A percentile compares a stretch with the other conserved stretches of the same genome.
These are phyloP conservation scores for Caenorhabditis sulstoni DNA, from an alignment of 2,888 invertebrate species.

Conservation along the genomic window DNA sequence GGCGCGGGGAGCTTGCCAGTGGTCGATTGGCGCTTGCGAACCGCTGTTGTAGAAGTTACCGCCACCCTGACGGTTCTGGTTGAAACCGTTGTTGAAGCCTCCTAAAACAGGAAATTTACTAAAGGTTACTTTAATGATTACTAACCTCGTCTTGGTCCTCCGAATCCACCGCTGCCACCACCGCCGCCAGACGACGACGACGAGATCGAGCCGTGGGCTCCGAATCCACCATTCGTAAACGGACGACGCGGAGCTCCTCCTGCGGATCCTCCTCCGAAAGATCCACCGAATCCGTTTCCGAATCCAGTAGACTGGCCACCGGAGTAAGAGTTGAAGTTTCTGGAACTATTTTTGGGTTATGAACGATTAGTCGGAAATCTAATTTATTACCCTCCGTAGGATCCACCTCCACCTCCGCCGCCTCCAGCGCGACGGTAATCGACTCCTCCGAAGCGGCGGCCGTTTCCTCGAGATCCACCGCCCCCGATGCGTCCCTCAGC, in stretches of 20 bases:
- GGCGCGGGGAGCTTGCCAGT: constrained; percentile 56
- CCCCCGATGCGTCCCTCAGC: constrained; percentile 57
- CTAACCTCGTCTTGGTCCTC: constrained; percentile 42
- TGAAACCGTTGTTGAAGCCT: constrained; percentile 46
- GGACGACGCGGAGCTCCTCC: constrained; percentile 42
- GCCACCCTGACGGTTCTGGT: constrained; percentile 4
- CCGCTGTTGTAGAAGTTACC: constrained; percentile 32
- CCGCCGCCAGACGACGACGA: constrained; percentile 33
- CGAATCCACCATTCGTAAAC: constrained; percentile 54
- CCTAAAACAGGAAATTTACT: too few species aligned
- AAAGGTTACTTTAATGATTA: too few species aligned
- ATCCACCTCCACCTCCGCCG: constrained; percentile 38
- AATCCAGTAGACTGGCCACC: constrained; percentile 14
- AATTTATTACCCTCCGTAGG: constrained; percentile 33
- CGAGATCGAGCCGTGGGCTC: constrained; percentile 44
- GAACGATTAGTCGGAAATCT: neutral
- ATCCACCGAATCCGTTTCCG: constrained; percentile 8
- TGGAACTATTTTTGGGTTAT: neutral
- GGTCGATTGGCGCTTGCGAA: constrained; percentile 47
- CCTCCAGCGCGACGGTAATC: constrained; percentile 55
- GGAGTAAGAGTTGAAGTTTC: constrained; percentile 24
- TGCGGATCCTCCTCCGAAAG: constrained; percentile 30
- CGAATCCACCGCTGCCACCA: constrained; percentile 14
- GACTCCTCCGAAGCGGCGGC: constrained; percentile 52
- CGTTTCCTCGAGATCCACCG: constrained; percentile 36